phyloP scores from a whole-genome alignment of 2,888 invertebrate genomes.

The Drosophila prostipennis region DNA sequence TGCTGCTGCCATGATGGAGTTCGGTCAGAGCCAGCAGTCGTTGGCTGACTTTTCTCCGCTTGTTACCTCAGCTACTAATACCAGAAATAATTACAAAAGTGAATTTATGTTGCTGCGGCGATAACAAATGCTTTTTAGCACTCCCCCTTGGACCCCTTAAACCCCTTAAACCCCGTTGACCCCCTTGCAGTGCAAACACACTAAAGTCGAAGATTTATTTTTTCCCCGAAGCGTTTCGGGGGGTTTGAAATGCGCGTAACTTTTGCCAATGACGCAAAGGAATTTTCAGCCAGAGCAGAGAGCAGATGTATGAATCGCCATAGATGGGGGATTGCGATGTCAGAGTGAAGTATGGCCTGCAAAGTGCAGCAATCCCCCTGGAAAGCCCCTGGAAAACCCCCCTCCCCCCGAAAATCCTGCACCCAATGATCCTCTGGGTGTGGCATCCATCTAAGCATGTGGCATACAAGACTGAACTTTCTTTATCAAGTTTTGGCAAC shows the following conservation, averaged over 20 bases:
- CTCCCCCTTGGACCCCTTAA: conserved; percentile 8
- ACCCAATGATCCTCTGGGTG: conserved; percentile 28
- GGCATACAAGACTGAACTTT: conserved; percentile 67
- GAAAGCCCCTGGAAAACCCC: background rate
- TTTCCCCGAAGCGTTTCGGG: conserved; percentile 12
- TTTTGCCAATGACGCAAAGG: conserved; percentile 67
- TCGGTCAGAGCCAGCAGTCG: conserved; percentile 48
- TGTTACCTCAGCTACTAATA: conserved; percentile 80
- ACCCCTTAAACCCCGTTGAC: conserved; percentile 6
- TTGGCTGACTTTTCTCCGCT: conserved; percentile 67
- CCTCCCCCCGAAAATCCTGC: background rate
- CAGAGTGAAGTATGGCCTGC: conserved; percentile 58
- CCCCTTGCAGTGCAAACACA: conserved; percentile 32
- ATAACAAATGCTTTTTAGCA: conserved; percentile 80
- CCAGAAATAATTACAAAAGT: conserved; percentile 82
- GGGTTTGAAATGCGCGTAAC: conserved; percentile 57
- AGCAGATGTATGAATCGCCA: conserved; percentile 39
- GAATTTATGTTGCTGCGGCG: conserved; percentile 80
- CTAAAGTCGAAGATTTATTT: conserved; percentile 70
- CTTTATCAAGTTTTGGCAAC: conserved; percentile 75
- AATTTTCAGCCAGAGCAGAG: conserved; percentile 40
- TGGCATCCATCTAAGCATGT: conserved; percentile 60
- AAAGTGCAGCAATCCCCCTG: conserved; percentile 46
- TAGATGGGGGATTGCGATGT: conserved; percentile 25
- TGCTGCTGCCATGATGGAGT: conserved; percentile 51